Base-by-base conservation (phyloP, 2,888 invertebrate species). In the Ectemnius lituratus region DNA sequence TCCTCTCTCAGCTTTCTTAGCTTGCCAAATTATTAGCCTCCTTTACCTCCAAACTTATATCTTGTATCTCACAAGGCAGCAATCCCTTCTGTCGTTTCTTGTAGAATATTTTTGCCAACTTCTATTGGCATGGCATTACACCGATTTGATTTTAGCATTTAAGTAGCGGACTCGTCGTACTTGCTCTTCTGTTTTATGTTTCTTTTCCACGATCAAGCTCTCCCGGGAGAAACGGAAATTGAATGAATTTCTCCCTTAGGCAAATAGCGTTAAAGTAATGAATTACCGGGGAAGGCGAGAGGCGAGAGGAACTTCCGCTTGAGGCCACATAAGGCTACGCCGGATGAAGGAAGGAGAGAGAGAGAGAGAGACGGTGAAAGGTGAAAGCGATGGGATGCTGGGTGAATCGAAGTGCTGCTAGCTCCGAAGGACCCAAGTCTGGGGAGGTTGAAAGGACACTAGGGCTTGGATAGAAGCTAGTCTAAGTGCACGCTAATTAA, bases 191-290 rank as follows among this genome's bases (percentile, higher is more conserved):
- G 8, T 37, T 37, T 37, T 37, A 37, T 37, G 8, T 37, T 37
- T 6, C 37, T 11, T 37, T 37, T 11, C 3, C 1, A 11, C 8
- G 37, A 6, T 6, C 37, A 8, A 4, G 8, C 37, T 64, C 67
- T 20, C 59, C 11, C 11, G 46, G 8, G 62, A 59, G 59, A 57
- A 11, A 58, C 18, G 67, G 64, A 23, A 46, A 65, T 58, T 61
- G 62, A 56, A 71, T 27, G 69, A 56, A 67, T 69, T 47, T 71
- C 62, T 57, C 70, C 71, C 63, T 66, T 49, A 46, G 67, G 61
- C 57, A 80, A 69, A 67, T 61, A 66, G 70, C 73, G 81, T 73
- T 62, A 69, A 80, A 81, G 81, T 81, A 80, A 81, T 64, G 72
- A 72, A 69, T 78, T 74, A 75, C 65, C 49, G 62, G 69, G 37